Base-by-base conservation (phyloP, 1,140 invertebrate species). In the Drosophila ogumai region DNA sequence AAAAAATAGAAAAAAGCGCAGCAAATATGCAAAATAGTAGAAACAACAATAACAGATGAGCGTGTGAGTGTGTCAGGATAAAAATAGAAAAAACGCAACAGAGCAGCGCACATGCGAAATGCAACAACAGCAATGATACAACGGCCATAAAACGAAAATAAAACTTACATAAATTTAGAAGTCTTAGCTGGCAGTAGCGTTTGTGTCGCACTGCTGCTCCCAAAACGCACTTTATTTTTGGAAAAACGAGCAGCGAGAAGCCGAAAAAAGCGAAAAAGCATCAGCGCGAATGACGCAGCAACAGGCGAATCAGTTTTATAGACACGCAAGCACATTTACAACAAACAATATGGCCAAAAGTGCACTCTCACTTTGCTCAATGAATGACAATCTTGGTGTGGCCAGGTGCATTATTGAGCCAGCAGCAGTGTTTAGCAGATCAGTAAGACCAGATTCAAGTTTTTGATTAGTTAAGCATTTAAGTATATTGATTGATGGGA, bases 91-190 rank as follows among this genome's bases (percentile, higher is more conserved):
- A 76, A 75, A 76, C 59, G 47, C 82, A 87, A 74, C 65, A 54
- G 36, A 68, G 76, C 25, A 60, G 22, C 55, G 63, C 57, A 81
- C 50, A 78, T 78, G 75, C 75, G 57, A 78, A 78, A 78, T 78
- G 57, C 73, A 77, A 65, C 52, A 77, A 34, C 41, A 81, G 57
- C 61, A 67, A 50, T 58, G 13, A 22, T 47, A 60, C 63, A 65
- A 63, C 76, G 73, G 65, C 76, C 84, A 88, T 84, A 81, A 88
- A 88, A 81, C 87, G 79, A 90, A 88, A 88, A 88, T 88, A 88
- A 88, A 88, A 90, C 85, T 88, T 88, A 90, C 85, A 88, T 88
- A 88, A 88, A 90, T 88, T 88, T 84, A 82, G 79, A 80, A 87
- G 68, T 71, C 50, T 52, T 59, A 50, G 57, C 66, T 34, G 68